phyloP scores from a whole-genome alignment of 2,797 vertebrate species.

The Tachyglossus aculeatus region DNA sequence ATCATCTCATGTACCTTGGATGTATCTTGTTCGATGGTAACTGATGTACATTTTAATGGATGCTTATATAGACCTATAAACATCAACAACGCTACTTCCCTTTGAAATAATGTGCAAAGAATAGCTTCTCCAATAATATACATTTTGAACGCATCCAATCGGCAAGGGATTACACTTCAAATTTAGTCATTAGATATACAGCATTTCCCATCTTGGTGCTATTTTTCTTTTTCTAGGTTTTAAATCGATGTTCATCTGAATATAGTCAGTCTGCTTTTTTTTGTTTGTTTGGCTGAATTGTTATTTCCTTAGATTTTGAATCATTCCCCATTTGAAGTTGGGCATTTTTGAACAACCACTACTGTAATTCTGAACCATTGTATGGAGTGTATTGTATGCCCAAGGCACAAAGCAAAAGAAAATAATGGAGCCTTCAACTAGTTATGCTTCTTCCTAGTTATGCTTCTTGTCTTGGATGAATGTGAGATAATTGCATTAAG shows the following conservation, averaged over 20 bases:
- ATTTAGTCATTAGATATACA: neutral
- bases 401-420: slow-evolving; percentile 23
- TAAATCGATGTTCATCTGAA: slow-evolving; percentile 30
- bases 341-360: slow-evolving; percentile 12
- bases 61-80: neutral
- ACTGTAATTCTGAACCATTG: slow-evolving; percentile 4
- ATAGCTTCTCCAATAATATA: neutral
- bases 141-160: slow-evolving; percentile 23
- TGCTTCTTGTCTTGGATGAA: slow-evolving; percentile 40
- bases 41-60: neutral
- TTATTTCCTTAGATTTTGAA: slow-evolving; percentile 40
- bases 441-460: slow-evolving; percentile 37
- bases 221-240: neutral
- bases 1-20: no score
- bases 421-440: slow-evolving; percentile 34
- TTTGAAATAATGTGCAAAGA: slow-evolving; percentile 4
- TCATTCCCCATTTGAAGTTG: slow-evolving; percentile 22
- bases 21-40: no score
- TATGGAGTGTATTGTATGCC: neutral
- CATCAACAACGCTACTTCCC: slow-evolving; percentile 1
- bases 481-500: slow-evolving; percentile 50
- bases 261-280: slow-evolving; percentile 1
- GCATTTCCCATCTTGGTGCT: neutral
- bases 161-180: slow-evolving; percentile 2
- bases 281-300: neutral